These are phyloP conservation scores for Erebia palarica DNA, from an alignment of 2,888 invertebrate species.

Conservation along the genomic window DNA sequence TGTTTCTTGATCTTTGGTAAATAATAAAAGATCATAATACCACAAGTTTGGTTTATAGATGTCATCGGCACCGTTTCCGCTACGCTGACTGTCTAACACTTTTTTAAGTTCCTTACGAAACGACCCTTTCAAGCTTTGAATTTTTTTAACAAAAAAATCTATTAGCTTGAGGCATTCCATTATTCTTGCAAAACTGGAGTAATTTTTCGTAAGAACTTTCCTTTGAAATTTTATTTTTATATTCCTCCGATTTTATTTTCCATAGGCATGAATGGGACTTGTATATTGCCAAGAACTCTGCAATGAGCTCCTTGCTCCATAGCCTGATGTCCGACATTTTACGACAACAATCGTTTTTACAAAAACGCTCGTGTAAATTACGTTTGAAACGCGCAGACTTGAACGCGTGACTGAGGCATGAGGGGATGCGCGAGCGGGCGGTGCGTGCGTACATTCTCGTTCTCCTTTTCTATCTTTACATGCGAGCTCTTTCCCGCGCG, in stretches of 20 bases:
- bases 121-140: not conserved
- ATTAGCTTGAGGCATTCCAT: not conserved
- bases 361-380: not conserved
- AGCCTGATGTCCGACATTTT: not conserved
- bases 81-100: slow-evolving; percentile 1
- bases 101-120: not conserved
- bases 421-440: not conserved
- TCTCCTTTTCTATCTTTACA: not conserved
- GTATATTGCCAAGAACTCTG: not conserved
- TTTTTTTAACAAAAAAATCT: not conserved
- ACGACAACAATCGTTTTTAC: not conserved
- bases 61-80: not conserved
- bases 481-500: slow-evolving; percentile 2
- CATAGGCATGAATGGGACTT: not conserved
- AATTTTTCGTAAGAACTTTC: not conserved
- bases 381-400: not conserved
- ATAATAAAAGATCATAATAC: not conserved
- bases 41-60: not conserved
- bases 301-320: not conserved
- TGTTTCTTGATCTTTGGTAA: slow-evolving; percentile 3
- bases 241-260: not conserved
- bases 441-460: too few species aligned
- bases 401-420: not conserved
- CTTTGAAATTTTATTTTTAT: not conserved
- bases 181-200: too few species aligned